A percentile compares a stretch with the other conserved stretches of the same genome.
Conservation (phyloP, 1,140 invertebrate species). For the Vanessa tameamea region DNA sequence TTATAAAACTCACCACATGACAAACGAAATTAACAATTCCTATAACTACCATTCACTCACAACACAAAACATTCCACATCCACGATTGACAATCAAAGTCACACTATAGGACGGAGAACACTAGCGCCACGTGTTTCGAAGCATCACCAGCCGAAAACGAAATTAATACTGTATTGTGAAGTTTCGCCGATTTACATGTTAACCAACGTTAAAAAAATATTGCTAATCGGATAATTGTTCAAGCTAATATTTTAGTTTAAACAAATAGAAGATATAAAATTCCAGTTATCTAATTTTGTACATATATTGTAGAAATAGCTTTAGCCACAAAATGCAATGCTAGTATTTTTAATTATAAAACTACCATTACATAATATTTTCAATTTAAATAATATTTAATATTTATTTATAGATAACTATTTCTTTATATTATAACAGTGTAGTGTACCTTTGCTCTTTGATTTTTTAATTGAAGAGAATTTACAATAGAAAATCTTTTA, state of each 20-base stretch:
- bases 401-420: too few species aligned
- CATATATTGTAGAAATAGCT: too few species aligned
- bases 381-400: too few species aligned
- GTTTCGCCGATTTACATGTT: conserved; percentile 31
- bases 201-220: conserved; percentile 32
- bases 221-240: conserved; percentile 8
- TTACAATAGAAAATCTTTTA: too few species aligned
- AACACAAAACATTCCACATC: conserved; percentile 77
- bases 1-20: conserved; percentile 69
- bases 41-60: conserved; percentile 65
- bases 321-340: too few species aligned
- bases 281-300: too few species aligned
- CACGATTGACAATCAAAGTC: conserved; percentile 67
- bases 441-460: too few species aligned
- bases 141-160: conserved; percentile 29
- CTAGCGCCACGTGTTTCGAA: conserved; percentile 62
- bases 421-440: too few species aligned
- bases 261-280: background rate
- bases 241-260: background rate
- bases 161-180: conserved; percentile 37
- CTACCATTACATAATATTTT: too few species aligned
- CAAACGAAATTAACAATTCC: conserved; percentile 60
- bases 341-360: too few species aligned
- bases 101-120: conserved; percentile 47
- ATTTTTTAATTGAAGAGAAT: too few species aligned